These are phyloP conservation scores for Mechanitis messenoides DNA, from an alignment of 2,888 invertebrate species.

Conservation along the genomic window DNA sequence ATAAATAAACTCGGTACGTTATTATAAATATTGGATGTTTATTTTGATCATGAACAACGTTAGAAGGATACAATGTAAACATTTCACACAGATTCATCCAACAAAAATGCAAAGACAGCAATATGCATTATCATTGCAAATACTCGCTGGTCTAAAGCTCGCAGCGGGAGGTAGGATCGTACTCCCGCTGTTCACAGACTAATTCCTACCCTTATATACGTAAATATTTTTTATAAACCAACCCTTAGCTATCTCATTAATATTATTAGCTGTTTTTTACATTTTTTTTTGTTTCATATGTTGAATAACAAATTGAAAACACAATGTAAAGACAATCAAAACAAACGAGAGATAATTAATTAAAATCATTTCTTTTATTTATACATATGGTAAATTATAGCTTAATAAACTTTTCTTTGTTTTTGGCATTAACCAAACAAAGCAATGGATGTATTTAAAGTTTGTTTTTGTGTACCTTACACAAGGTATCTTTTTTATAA, in stretches of 20 bases:
- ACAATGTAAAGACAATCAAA: too few relatives aligned
- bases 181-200: conserved; percentile 42
- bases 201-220: conserved; percentile 39
- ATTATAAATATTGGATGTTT: too few relatives aligned
- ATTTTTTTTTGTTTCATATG: too few relatives aligned
- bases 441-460: too few relatives aligned
- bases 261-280: conserved; percentile 11
- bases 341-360: too few relatives aligned
- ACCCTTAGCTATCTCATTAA: conserved; percentile 21
- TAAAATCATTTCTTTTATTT: too few relatives aligned
- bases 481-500: too few relatives aligned
- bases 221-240: conserved; percentile 26
- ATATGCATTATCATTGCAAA: conserved; percentile 28
- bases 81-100: neutral
- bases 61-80: neutral
- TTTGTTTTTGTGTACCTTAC: too few relatives aligned
- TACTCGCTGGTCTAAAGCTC: conserved; percentile 24
- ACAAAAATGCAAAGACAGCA: conserved; percentile 13
- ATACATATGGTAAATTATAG: too few relatives aligned
- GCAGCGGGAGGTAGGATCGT: conserved; percentile 33
- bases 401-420: too few relatives aligned
- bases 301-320: too few relatives aligned
- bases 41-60: neutral
- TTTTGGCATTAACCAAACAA: too few relatives aligned
- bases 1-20: neutral